Conservation (phyloP, 2,888 invertebrate species). For the Stegophylla sp. region DNA sequence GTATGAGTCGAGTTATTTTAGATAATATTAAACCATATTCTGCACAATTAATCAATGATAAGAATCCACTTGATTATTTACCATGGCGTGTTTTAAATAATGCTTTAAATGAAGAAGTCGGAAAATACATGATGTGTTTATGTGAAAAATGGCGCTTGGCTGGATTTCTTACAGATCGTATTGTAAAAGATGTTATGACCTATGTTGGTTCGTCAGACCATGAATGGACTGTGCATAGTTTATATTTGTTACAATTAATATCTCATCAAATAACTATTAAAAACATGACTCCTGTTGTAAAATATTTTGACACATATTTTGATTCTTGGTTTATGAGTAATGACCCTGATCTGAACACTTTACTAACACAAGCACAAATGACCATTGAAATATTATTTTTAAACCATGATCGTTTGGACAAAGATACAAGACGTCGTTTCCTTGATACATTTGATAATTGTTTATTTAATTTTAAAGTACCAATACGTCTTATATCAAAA, state of each 20-base stretch:
- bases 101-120: slow-evolving; percentile 51
- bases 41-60: slow-evolving; percentile 8
- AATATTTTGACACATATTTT: slow-evolving; percentile 28
- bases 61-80: slow-evolving; percentile 39
- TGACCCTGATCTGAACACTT: background rate
- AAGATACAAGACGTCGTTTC: slow-evolving; percentile 5
- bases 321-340: slow-evolving; percentile 34
- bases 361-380: slow-evolving; percentile 43
- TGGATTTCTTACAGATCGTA: slow-evolving; percentile 6
- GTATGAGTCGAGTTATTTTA: slow-evolving; percentile 47
- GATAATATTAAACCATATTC: slow-evolving; percentile 54
- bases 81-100: slow-evolving; percentile 46
- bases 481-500: slow-evolving; percentile 48
- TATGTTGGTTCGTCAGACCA: slow-evolving; percentile 34
- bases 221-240: slow-evolving; percentile 42
- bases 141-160: slow-evolving; percentile 40
- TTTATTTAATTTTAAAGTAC: slow-evolving; percentile 42
- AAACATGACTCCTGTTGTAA: slow-evolving; percentile 27
- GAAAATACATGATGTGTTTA: slow-evolving; percentile 46
- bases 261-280: slow-evolving; percentile 38
- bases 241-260: slow-evolving; percentile 52
- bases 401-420: slow-evolving; percentile 25
- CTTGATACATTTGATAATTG: slow-evolving; percentile 38
- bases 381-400: slow-evolving; percentile 36
- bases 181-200: slow-evolving; percentile 36